phyloP scores from a whole-genome alignment of 2,797 vertebrate genomes.

The Bovichtus variegatus region DNA sequence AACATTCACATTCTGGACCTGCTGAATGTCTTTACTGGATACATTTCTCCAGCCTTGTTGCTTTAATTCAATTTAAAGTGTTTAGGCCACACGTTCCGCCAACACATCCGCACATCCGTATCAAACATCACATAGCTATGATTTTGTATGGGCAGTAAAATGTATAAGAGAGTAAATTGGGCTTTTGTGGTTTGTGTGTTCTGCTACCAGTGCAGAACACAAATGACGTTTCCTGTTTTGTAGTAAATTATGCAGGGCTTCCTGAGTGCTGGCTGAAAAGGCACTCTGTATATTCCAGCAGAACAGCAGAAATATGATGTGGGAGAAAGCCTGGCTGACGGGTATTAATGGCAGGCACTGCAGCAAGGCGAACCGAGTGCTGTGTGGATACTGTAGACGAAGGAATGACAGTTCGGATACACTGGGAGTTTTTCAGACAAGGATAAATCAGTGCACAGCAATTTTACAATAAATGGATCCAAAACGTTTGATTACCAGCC shows the following conservation, averaged over 20 bases:
- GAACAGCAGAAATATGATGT: constrained; percentile 66
- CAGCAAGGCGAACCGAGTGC: constrained; percentile 66
- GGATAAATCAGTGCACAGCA: constrained; percentile 71
- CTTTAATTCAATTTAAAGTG: background rate
- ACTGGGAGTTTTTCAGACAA: constrained; percentile 61
- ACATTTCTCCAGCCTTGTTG: background rate
- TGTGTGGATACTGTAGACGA: constrained; percentile 25
- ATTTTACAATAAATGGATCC: constrained; percentile 71
- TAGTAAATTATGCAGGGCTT: constrained; percentile 57
- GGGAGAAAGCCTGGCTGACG: constrained; percentile 68
- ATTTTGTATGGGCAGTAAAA: background rate
- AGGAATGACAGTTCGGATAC: constrained; percentile 49
- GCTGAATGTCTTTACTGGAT: no score
- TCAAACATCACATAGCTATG: background rate
- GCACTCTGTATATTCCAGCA: constrained; percentile 50
- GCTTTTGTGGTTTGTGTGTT: constrained; percentile 12
- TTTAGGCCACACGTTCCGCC: background rate
- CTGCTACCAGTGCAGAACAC: constrained; percentile 17
- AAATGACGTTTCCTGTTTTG: constrained; percentile 44
- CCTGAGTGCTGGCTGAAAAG: constrained; percentile 43
- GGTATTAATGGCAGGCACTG: constrained; percentile 82
- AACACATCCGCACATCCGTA: background rate
- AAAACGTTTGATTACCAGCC: constrained; percentile 54
- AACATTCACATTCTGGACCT: background rate
- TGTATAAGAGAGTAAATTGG: background rate